phyloP scores from a whole-genome alignment of 2,797 vertebrate genomes.

The Salarias fasciatus region DNA sequence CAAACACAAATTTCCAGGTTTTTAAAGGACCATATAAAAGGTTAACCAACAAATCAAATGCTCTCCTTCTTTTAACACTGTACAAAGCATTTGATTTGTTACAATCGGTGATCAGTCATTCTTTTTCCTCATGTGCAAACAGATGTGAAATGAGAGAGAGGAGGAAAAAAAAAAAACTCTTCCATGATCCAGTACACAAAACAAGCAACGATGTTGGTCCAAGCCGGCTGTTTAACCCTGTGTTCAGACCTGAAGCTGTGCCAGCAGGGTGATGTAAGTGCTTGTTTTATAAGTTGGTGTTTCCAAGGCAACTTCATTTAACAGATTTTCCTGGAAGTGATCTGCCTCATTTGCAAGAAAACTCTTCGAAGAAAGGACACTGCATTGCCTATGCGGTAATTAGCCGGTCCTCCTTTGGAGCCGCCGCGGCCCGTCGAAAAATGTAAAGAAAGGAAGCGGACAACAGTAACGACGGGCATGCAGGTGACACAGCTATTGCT shows the following conservation, averaged over 20 bases:
- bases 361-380: constrained; percentile 42
- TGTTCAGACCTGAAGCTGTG: constrained; percentile 17
- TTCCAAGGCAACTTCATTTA: constrained; percentile 55
- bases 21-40: too few species aligned
- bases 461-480: constrained; percentile 4
- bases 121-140: constrained; percentile 15
- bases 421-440: neutral
- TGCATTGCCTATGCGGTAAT: constrained; percentile 43
- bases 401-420: constrained; percentile 11
- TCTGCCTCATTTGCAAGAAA: constrained; percentile 33
- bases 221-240: constrained; percentile 20
- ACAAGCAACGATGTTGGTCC: constrained; percentile 14
- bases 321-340: constrained; percentile 33
- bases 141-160: constrained; percentile 49
- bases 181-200: constrained; percentile 25
- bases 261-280: constrained; percentile 30
- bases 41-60: too few species aligned
- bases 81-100: constrained; percentile 58
- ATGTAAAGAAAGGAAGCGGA: constrained; percentile 7
- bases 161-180: constrained; percentile 14
- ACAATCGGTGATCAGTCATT: constrained; percentile 55
- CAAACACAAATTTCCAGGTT: too few species aligned
- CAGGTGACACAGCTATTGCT: constrained; percentile 57
- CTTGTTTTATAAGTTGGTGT: constrained; percentile 42
- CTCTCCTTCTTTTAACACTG: too few species aligned